These are phyloP conservation scores for Apus apus DNA, from an alignment of 2,113 vertebrate genomes.

Conservation along the genomic window DNA sequence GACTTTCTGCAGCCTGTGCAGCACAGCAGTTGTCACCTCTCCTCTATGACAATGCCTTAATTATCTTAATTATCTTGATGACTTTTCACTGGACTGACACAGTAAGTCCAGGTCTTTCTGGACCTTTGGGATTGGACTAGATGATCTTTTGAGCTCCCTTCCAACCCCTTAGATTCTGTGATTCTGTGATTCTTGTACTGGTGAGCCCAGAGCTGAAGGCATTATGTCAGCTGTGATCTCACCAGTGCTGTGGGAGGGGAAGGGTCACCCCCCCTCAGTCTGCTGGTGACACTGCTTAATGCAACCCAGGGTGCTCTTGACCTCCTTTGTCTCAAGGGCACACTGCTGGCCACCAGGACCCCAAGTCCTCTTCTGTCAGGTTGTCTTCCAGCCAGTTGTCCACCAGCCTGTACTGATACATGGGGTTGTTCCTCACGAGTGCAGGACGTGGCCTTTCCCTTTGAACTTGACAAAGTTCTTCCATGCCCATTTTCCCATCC, in stretches of 20 bases:
- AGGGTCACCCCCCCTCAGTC: background rate
- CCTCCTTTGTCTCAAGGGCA: background rate
- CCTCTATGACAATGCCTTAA: background rate
- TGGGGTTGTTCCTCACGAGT: background rate
- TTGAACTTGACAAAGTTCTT: background rate
- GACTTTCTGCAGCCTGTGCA: background rate
- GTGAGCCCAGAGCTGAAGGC: background rate
- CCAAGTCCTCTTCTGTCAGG: background rate
- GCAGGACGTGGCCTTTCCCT: background rate
- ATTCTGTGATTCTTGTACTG: too few species aligned
- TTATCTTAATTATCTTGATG: too few species aligned
- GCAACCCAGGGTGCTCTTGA: background rate
- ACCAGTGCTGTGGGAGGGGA: background rate
- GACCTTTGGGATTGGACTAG: too few species aligned
- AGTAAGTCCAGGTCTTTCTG: background rate
- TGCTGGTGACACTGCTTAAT: background rate
- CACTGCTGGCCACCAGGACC: background rate
- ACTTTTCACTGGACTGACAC: background rate
- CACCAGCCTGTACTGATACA: background rate
- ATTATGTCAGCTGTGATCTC: background rate
- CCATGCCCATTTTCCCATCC: background rate
- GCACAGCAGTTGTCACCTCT: too few species aligned
- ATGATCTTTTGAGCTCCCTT: too few species aligned
- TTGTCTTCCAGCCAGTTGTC: background rate
- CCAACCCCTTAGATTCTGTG: too few species aligned